phyloP scores from a whole-genome alignment of 2,797 vertebrate genomes.

The Nannoperca obscura region DNA sequence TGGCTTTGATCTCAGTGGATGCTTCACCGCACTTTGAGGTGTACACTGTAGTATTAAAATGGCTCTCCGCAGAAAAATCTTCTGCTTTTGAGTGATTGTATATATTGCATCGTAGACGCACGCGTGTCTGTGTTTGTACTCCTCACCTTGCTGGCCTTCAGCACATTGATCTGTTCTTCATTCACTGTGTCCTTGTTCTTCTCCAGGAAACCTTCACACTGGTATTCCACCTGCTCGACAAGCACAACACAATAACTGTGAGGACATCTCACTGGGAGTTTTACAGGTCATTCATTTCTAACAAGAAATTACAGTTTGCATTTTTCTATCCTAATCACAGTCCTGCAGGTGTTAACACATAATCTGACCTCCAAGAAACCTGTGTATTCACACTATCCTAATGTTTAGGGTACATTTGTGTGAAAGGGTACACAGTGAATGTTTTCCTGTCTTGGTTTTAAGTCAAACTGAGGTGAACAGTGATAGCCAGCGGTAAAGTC shows the following conservation, averaged over 20 bases:
- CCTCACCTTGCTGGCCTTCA: slow-evolving; percentile 97
- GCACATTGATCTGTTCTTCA: slow-evolving; percentile 96
- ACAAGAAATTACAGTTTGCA: not conserved
- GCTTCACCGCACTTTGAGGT: not conserved
- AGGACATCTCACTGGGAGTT: not conserved
- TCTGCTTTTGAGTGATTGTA: not conserved
- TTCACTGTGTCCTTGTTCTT: slow-evolving; percentile 99
- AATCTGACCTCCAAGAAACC: not conserved
- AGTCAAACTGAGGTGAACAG: not conserved
- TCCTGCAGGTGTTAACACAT: not conserved
- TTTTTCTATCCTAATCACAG: not conserved
- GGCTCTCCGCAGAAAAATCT: not conserved
- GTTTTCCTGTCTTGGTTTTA: not conserved
- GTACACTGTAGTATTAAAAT: not conserved
- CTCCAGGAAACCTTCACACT: slow-evolving; percentile 97
- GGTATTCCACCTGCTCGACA: slow-evolving; percentile 93
- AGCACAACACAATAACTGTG: slow-evolving; percentile 5
- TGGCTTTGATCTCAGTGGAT: slow-evolving; percentile 20
- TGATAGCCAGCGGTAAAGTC: not conserved
- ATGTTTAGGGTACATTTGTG: not conserved
- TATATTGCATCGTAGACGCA: too few species aligned
- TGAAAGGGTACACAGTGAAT: too few species aligned
- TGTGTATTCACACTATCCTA: not conserved
- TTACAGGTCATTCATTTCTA: not conserved
- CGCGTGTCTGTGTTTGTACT: slow-evolving; percentile 13